Evolutionary conservation across 2,113 vertebrate genomes (phyloP), one percentile per base, ranked within the genome.

Genomic region (Pelobates fuscus): DNA sequence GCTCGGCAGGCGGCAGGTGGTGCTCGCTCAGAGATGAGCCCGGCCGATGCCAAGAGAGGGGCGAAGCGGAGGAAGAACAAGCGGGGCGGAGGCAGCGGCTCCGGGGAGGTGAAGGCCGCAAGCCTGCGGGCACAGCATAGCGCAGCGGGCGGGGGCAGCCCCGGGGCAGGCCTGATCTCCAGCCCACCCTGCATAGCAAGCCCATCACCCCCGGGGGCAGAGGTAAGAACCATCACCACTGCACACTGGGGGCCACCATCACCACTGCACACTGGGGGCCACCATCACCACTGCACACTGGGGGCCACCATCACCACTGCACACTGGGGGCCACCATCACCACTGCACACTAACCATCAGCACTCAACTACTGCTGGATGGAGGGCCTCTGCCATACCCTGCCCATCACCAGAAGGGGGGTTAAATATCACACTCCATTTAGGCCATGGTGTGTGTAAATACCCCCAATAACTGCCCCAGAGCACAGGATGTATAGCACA

Each of bases 31-130:
- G 88, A 89, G 87, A 96, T 96, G 95, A 97, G 95, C 86, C 95
- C 95, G 72, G 95, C 95, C 89, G 95, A 96, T 90, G 95, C 95
- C 85, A 97, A 97, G 85, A 92, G 95, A 83, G 95, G 95, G 87
- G 94, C 95, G 85, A 95, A 94, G 86, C 95, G 95, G 87, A 94
- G 95, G 89, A 97, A 95, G 94, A 95, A 95, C 88, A 95, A 96
- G 93, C 93, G 95, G 86, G 95, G 94, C 90, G 93, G 93, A 88
- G 93, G 91, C 86, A 91, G 92, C 86, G 68, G 85, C 71, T 84
- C 89, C 78, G 88, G 88, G 78, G 44, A 82, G 82, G 82, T 90
- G 74, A 83, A 81, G 76, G 85, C 78, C 65, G 83, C 77, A 58
- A 80, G 67, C 5, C 85, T 78, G 80, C 84, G 78, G 77, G 85